Evolutionary conservation across 2,888 invertebrate genomes (phyloP).

Genomic region (Phorcus lineatus): DNA sequence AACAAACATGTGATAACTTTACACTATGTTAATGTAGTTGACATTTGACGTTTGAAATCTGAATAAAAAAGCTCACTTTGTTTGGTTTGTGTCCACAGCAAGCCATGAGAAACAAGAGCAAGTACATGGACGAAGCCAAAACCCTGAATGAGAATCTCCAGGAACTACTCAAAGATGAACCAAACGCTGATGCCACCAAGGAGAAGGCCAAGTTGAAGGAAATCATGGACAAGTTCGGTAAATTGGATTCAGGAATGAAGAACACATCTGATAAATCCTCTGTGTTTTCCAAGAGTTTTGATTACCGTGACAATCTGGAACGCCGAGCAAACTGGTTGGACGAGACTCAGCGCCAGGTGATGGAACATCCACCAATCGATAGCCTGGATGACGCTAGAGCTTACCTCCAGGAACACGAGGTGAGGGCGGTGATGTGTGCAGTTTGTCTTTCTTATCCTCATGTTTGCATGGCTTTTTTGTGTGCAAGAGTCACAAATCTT

Average conservation of each 20-base stretch:
- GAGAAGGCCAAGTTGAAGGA: conserved; percentile 88
- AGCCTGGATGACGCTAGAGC: conserved; percentile 67
- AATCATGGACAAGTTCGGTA: conserved; percentile 83
- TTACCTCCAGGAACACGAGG: conserved; percentile 70
- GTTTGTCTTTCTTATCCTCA: background rate
- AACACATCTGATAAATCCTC: conserved; percentile 95
- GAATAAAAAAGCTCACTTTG: too few relatives aligned
- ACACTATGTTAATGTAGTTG: too few relatives aligned
- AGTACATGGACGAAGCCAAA: conserved; percentile 87
- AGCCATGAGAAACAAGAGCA: conserved; percentile 62
- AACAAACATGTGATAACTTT: too few relatives aligned
- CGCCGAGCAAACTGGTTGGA: conserved; percentile 84
- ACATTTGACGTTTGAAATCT: too few relatives aligned
- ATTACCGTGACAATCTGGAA: conserved; percentile 90
- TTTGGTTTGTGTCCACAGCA: conserved; percentile 49
- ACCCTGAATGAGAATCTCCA: conserved; percentile 95
- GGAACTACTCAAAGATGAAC: conserved; percentile 88
- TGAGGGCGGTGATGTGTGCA: conserved; percentile 34
- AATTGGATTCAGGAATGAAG: conserved; percentile 91
- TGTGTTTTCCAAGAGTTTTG: conserved; percentile 92
- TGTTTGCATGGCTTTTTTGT: background rate
- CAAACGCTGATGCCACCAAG: conserved; percentile 85
- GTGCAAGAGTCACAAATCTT: too few relatives aligned
- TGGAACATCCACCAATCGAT: conserved; percentile 66
- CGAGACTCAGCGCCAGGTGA: conserved; percentile 62